Conservation (phyloP, 1,140 invertebrate genomes). For the Cepaea nemoralis region DNA sequence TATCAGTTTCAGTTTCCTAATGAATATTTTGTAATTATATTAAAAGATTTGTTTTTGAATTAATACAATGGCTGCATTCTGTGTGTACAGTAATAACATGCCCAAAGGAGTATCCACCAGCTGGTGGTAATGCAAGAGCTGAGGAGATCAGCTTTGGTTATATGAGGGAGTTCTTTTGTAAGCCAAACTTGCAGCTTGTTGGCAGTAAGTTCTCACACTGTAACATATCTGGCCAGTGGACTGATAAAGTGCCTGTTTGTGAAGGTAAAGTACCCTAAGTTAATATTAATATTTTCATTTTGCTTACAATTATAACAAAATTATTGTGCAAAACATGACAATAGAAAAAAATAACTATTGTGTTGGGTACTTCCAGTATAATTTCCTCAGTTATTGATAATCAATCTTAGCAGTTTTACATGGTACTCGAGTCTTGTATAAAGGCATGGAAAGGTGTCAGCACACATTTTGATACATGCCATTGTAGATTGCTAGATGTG, state of each 20-base stretch:
- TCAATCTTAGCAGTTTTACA: too few relatives aligned
- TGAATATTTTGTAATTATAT: not conserved
- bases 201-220: constrained; percentile 56
- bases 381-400: too few relatives aligned
- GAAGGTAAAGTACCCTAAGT: constrained; percentile 52
- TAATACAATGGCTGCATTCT: not conserved
- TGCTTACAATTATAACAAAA: too few relatives aligned
- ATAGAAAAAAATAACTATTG: too few relatives aligned
- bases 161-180: constrained; percentile 51
- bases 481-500: too few relatives aligned
- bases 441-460: too few relatives aligned
- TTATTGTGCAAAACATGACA: too few relatives aligned
- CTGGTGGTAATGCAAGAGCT: constrained; percentile 41
- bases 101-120: constrained; percentile 54
- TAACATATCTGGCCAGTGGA: constrained; percentile 52
- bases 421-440: too few relatives aligned
- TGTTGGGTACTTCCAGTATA: too few relatives aligned
- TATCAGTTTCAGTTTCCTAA: not conserved
- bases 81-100: constrained; percentile 54
- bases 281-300: too few relatives aligned
- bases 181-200: constrained; percentile 48
- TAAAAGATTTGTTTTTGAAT: not conserved
- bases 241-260: constrained; percentile 51
- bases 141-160: constrained; percentile 50
- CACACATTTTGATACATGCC: too few relatives aligned